These are phyloP conservation scores for Hyperoplus immaculatus DNA, from an alignment of 2,797 vertebrate genomes.

Conservation along the genomic window DNA sequence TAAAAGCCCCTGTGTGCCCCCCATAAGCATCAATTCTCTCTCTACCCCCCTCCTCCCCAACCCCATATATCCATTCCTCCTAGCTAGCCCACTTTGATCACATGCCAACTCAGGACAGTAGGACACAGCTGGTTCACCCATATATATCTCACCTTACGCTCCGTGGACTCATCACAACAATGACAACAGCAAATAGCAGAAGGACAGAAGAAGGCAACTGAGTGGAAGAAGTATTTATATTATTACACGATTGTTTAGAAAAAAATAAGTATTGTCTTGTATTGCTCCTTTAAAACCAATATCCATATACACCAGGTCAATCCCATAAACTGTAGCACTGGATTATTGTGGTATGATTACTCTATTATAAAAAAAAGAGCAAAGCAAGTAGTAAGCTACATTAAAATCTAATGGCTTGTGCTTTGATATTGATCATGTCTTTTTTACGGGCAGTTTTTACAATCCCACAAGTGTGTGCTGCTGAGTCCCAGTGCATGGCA, in stretches of 20 bases:
- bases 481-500: conserved; percentile 36
- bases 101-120: conserved; percentile 48
- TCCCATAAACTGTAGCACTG: background rate
- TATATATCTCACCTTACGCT: conserved; percentile 27
- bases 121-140: conserved; percentile 60
- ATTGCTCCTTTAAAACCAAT: background rate
- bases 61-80: conserved; percentile 12
- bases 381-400: conserved; percentile 18
- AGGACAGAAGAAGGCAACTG: background rate
- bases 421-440: conserved; percentile 29
- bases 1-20: conserved; percentile 66
- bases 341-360: background rate
- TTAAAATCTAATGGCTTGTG: conserved; percentile 26
- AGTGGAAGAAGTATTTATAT: conserved; percentile 14
- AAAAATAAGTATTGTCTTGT: background rate
- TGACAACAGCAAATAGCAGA: background rate
- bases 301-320: background rate
- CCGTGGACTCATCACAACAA: conserved; percentile 13
- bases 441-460: conserved; percentile 34
- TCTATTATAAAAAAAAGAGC: background rate
- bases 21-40: conserved; percentile 47
- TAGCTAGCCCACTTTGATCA: conserved; percentile 52
- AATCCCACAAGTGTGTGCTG: conserved; percentile 32
- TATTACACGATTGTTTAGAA: background rate
- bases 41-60: background rate